phyloP scores from a whole-genome alignment of 1,140 invertebrate species.

The Odontomachus brunneus region DNA sequence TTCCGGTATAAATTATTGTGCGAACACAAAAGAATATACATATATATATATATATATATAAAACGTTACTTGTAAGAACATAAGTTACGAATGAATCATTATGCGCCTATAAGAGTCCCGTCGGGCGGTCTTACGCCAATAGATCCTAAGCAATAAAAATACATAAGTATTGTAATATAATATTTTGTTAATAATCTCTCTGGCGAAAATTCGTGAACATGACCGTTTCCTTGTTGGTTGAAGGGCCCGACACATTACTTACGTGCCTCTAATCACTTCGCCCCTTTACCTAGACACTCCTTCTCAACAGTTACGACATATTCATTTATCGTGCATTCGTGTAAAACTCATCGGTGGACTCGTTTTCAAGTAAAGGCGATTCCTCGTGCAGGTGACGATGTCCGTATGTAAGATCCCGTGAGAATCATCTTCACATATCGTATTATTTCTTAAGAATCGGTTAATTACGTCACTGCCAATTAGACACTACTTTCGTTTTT shows the following conservation, averaged over 20 bases:
- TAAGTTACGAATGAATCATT: constrained; percentile 73
- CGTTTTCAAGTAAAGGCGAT: constrained; percentile 23
- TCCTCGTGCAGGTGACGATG: not conserved
- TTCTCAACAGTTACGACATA: constrained; percentile 25
- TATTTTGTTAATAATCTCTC: constrained; percentile 83
- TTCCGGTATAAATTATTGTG: constrained; percentile 39
- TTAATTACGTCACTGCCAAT: constrained; percentile 30
- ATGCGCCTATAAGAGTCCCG: constrained; percentile 72
- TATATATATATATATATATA: constrained; percentile 65
- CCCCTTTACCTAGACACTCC: not conserved
- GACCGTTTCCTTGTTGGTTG: constrained; percentile 77
- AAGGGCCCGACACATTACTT: constrained; percentile 77
- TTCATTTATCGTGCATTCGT: constrained; percentile 36
- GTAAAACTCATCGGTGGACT: not conserved
- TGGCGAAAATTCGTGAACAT: constrained; percentile 81
- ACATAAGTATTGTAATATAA: constrained; percentile 83
- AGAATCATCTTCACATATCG: not conserved
- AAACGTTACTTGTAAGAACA: constrained; percentile 66
- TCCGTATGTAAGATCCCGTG: not conserved
- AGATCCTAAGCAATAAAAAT: constrained; percentile 84
- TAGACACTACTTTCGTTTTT: constrained; percentile 8
- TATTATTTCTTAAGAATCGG: not conserved
- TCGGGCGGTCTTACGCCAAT: constrained; percentile 81
- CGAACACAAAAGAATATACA: constrained; percentile 1
- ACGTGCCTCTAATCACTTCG: constrained; percentile 67